A percentile compares a stretch with the other conserved stretches of the same genome.
These are phyloP conservation scores for Troides aeacus DNA, from an alignment of 2,888 invertebrate genomes.

Conservation along the genomic window DNA sequence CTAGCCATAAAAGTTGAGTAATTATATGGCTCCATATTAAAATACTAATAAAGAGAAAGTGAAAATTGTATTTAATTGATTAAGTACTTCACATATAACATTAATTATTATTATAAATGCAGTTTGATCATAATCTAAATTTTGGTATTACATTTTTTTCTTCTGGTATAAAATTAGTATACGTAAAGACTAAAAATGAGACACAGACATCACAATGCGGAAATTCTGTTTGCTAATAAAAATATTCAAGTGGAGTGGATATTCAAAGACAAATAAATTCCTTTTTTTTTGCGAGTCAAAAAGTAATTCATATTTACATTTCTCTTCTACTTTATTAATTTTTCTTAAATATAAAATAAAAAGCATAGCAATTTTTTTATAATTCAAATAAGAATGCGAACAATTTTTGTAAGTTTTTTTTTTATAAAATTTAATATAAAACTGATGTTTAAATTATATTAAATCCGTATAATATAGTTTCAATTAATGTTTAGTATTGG, in stretches of 20 bases:
- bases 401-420: too few relatives aligned
- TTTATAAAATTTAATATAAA: too few relatives aligned
- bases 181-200: constrained; percentile 12
- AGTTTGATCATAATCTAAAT: constrained; percentile 12
- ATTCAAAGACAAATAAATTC: not conserved
- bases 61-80: constrained; percentile 5
- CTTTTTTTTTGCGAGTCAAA: too few relatives aligned
- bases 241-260: not conserved
- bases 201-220: constrained; percentile 8
- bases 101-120: constrained; percentile 20
- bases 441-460: too few relatives aligned
- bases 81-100: constrained; percentile 25
- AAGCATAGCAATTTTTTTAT: too few relatives aligned
- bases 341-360: too few relatives aligned
- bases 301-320: too few relatives aligned
- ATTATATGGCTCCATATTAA: constrained; percentile 54
- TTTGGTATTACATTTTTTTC: constrained; percentile 19
- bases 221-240: constrained; percentile 5
- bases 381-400: too few relatives aligned
- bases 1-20: constrained; percentile 60
- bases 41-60: constrained; percentile 9
- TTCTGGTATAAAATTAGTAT: constrained; percentile 14
- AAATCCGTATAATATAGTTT: too few relatives aligned
- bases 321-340: too few relatives aligned
- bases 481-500: too few relatives aligned